These are phyloP conservation scores for Nebria ingens DNA, from an alignment of 1,140 invertebrate species.

Conservation along the genomic window DNA sequence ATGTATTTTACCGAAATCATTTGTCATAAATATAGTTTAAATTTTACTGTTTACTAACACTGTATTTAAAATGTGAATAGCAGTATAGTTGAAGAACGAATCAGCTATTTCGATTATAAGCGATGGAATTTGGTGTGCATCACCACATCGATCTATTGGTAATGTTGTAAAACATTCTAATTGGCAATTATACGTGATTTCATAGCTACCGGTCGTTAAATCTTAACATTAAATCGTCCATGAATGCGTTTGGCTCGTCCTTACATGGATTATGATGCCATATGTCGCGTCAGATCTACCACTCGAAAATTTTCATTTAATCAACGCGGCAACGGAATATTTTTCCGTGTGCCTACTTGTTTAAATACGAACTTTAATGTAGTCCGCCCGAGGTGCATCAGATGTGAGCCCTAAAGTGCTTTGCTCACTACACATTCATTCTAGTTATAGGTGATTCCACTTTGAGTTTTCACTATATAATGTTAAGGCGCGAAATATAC, in stretches of 20 bases:
- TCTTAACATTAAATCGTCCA: neutral
- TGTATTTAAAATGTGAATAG: too few relatives aligned
- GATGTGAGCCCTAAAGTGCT: constrained; percentile 3
- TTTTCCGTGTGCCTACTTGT: neutral
- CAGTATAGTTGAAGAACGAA: too few relatives aligned
- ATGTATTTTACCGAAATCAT: too few relatives aligned
- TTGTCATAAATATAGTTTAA: too few relatives aligned
- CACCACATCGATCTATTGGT: neutral
- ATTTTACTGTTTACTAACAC: too few relatives aligned
- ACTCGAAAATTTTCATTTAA: neutral
- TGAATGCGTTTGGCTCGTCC: neutral
- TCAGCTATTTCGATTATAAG: too few relatives aligned
- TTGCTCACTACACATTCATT: neutral
- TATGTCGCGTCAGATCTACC: too few relatives aligned
- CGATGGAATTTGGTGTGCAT: too few relatives aligned
- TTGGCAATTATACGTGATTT: neutral
- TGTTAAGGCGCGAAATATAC: too few relatives aligned
- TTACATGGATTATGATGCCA: neutral
- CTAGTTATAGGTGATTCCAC: too few relatives aligned
- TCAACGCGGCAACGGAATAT: neutral
- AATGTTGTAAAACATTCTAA: neutral
- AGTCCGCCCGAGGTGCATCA: neutral
- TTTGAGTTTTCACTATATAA: too few relatives aligned
- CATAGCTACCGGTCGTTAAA: neutral
- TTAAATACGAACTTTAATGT: neutral